A percentile compares a stretch with the other conserved stretches of the same genome.
Evolutionary conservation across 2,113 vertebrate genomes (phyloP).

Genomic region (Riparia riparia): DNA sequence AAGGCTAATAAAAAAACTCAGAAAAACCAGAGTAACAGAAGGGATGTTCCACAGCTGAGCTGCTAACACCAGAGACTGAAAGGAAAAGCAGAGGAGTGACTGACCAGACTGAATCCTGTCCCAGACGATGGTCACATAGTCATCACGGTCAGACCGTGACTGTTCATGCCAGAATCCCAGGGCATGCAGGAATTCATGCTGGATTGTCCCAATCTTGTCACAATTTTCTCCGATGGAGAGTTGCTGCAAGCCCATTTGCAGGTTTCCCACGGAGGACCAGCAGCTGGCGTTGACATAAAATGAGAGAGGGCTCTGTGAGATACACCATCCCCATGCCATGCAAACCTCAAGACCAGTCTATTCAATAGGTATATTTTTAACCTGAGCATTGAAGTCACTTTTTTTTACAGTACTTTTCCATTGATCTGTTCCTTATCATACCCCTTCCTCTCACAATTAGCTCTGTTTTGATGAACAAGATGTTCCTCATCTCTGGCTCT

Average conservation of each 20-base stretch:
- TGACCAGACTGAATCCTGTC: constrained; percentile 83
- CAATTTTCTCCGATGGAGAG: constrained; percentile 86
- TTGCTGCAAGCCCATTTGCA: constrained; percentile 75
- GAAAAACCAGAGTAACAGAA: no score
- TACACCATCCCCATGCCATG: background rate
- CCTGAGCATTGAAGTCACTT: background rate
- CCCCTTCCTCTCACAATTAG: background rate
- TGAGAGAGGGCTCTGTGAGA: background rate
- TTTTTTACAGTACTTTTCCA: background rate
- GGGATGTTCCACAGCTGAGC: background rate
- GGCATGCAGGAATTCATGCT: constrained; percentile 89
- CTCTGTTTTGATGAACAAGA: background rate
- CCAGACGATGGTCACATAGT: constrained; percentile 86
- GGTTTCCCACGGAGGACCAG: constrained; percentile 90
- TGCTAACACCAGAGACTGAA: background rate
- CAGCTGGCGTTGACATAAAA: constrained; percentile 77
- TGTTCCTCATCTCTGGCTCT: background rate
- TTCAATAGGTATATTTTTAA: background rate
- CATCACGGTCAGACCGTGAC: constrained; percentile 87
- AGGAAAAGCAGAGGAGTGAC: background rate
- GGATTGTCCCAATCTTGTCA: constrained; percentile 82
- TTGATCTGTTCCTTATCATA: background rate
- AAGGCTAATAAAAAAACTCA: no score
- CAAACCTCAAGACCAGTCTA: background rate
- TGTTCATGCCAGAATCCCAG: constrained; percentile 94